Evolutionary conservation across 1,140 invertebrate species (phyloP), one percentile per base, ranked within the genome.

Genomic region (Panulirus ornatus): DNA sequence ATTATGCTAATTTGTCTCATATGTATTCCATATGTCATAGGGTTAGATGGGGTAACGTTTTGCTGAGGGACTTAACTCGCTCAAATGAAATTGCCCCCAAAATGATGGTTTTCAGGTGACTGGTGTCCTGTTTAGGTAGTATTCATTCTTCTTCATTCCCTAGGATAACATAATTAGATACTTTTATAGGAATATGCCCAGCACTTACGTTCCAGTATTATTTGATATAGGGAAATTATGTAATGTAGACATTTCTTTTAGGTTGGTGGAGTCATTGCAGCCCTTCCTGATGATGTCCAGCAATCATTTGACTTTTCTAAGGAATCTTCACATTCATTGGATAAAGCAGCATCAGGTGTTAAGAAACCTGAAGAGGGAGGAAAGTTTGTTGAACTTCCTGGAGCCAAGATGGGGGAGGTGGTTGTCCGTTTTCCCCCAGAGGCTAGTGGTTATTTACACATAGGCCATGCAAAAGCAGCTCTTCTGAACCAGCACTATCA

Each of bases 381-480:
- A 40, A 99, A 99, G 94, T 99, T 99, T 95, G 96, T 99, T 86
- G 98, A 99, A 54, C 95, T 99, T 54, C 98, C 98, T 9, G 98
- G 97, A 78, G 99, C 98, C 78, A 97, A 99, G 94, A 97, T 97
- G 95, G 99, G 98, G 66, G 98, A 99, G 94, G 98, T 97, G 71
- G 94, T 99, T 47, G 96, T 99, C 0, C 95, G 99, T 92, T 99
- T 99, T 94, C 99, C 99, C 66, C 99, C 99, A 79, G 99, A 99
- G 95, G 99, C 99, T 42, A 99, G 97, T 93, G 98, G 98, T 94
- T 97, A 95, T 94, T 94, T 99, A 30, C 99, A 99, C 93, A 99
- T 99, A 94, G 99, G 99, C 22, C 99, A 99, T 95, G 99, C 99
- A 0, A 99, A 99, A 95, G 99, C 99, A 75, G 99, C 99, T 42